A percentile compares a stretch with the other conserved stretches of the same genome.
Conservation (phyloP, 2,797 vertebrate genomes). For the Todus mexicanus region DNA sequence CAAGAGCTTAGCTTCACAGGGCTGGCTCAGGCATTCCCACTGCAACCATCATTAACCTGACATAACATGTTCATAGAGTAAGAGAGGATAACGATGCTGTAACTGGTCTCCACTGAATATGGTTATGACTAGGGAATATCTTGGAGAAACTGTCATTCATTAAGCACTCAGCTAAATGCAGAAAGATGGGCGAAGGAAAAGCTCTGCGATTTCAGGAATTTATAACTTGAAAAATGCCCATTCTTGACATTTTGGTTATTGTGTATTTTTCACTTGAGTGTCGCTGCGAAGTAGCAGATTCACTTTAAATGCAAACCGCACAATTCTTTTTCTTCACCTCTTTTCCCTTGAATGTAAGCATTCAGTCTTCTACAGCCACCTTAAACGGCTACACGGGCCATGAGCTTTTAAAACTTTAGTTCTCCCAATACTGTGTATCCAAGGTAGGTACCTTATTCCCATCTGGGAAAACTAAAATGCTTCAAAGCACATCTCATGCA, state of each 20-base stretch:
- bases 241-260: not conserved
- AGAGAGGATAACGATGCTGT: not conserved
- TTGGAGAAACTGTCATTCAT: not conserved
- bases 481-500: not conserved
- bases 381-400: too few relatives aligned
- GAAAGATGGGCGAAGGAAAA: not conserved
- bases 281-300: not conserved
- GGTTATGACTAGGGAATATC: not conserved
- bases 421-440: not conserved
- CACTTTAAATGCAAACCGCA: not conserved
- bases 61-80: not conserved
- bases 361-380: not conserved
- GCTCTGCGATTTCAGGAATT: not conserved
- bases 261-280: not conserved
- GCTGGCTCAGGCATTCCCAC: not conserved
- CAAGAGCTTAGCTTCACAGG: not conserved
- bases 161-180: not conserved
- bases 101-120: not conserved
- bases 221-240: not conserved
- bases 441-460: not conserved
- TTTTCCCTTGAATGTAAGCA: not conserved
- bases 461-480: not conserved
- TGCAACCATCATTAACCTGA: slow-evolving; percentile 25
- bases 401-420: not conserved
- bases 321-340: not conserved